Percentiles rank a stretch among this genome's conserved stretches.
Evolutionary conservation across 2,888 invertebrate species (phyloP).

Genomic region (Gerosis bhagava): DNA sequence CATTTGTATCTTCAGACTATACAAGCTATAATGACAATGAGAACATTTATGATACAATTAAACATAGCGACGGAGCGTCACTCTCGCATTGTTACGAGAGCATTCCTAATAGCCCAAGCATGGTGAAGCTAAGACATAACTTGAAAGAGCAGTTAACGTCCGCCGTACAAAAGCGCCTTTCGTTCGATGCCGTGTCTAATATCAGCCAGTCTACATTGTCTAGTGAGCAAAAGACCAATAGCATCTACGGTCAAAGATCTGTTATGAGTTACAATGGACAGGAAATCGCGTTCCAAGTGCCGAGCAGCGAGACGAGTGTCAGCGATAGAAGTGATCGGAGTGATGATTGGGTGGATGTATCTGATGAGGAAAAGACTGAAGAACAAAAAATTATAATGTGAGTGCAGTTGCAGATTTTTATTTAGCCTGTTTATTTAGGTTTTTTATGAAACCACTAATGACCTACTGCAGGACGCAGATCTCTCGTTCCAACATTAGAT

Average conservation of each 20-base stretch:
- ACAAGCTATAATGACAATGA: conserved; percentile 74
- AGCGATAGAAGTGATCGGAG: conserved; percentile 84
- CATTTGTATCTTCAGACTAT: conserved; percentile 64
- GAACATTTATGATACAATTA: conserved; percentile 85
- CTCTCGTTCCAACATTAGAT: too few species aligned
- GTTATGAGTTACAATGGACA: conserved; percentile 74
- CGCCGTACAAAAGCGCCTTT: conserved; percentile 65
- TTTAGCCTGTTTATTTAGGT: too few species aligned
- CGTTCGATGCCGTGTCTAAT: conserved; percentile 73
- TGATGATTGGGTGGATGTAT: conserved; percentile 86
- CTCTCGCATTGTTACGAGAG: conserved; percentile 84
- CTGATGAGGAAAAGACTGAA: conserved; percentile 79
- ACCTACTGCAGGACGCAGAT: too few species aligned
- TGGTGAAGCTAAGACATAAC: conserved; percentile 67
- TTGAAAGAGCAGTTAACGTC: conserved; percentile 60
- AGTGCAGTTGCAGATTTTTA: too few species aligned
- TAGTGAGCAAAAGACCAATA: conserved; percentile 84
- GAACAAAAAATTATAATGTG: conserved; percentile 81
- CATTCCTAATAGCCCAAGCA: conserved; percentile 76
- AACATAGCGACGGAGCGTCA: conserved; percentile 73
- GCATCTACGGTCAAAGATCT: conserved; percentile 81
- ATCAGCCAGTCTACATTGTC: conserved; percentile 79
- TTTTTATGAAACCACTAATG: too few species aligned
- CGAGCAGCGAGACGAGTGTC: conserved; percentile 81
- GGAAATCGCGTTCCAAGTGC: conserved; percentile 76